A percentile compares a stretch with the other conserved stretches of the same genome.
Conservation (phyloP, 37 sponge, comb jelly and placozoan species). For the Lycopodina hypogea region DNA sequence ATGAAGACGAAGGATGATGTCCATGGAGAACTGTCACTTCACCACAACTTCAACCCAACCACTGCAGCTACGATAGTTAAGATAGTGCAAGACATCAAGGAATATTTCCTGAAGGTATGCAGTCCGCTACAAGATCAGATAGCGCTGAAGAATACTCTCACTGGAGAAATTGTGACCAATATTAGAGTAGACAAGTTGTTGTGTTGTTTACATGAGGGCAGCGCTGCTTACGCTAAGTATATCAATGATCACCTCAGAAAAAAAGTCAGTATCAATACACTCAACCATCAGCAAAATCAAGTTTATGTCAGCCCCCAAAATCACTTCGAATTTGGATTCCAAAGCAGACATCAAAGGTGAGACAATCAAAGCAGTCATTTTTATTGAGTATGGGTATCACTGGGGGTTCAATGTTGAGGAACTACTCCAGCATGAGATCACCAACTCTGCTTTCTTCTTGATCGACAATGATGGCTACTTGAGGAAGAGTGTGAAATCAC, state of each 20-base stretch:
- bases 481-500: slow-evolving; percentile 5
- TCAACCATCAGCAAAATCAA: slow-evolving; percentile 3
- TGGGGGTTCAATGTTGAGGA: not conserved
- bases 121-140: slow-evolving; percentile 4
- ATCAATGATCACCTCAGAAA: slow-evolving; percentile 5
- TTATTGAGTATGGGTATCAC: slow-evolving; percentile 6
- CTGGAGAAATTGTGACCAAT: slow-evolving; percentile 11
- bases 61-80: not conserved
- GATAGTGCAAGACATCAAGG: slow-evolving; percentile 1
- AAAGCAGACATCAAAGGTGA: not conserved
- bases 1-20: not conserved
- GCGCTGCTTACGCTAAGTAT: slow-evolving; percentile 1
- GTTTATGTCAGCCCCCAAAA: not conserved
- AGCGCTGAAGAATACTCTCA: slow-evolving; percentile 8
- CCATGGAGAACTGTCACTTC: slow-evolving; percentile 2
- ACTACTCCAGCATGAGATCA: slow-evolving; percentile 10
- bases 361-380: slow-evolving; percentile 1
- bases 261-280: not conserved
- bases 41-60: not conserved
- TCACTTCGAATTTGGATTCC: not conserved
- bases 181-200: slow-evolving; percentile 3
- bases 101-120: slow-evolving; percentile 6
- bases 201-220: not conserved
- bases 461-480: not conserved
- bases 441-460: not conserved